Conservation (phyloP, 2,888 invertebrate species). For the Sacculina carcini region DNA sequence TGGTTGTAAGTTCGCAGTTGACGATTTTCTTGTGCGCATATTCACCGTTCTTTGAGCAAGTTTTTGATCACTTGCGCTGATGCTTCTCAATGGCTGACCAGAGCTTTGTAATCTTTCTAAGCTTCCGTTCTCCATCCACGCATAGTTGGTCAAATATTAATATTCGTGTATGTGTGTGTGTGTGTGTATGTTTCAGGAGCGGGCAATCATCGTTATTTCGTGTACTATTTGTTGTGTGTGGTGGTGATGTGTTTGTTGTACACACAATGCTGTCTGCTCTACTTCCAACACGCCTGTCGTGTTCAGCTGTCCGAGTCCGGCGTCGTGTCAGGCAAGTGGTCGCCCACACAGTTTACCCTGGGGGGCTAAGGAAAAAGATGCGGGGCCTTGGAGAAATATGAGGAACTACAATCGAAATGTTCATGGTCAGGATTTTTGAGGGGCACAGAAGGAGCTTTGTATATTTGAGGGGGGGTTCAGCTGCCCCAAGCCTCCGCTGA, state of each 20-base stretch:
- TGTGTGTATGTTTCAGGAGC: slow-evolving; percentile 28
- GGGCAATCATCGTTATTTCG: slow-evolving; percentile 28
- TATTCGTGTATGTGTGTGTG: neutral
- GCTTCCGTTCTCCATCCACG: neutral
- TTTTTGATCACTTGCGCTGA: too few relatives aligned
- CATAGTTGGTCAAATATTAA: neutral
- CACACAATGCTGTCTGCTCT: slow-evolving; percentile 13
- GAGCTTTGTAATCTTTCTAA: neutral
- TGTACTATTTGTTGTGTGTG: slow-evolving; percentile 13
- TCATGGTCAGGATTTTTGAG: too few relatives aligned
- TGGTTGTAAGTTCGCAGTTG: too few relatives aligned
- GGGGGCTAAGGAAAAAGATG: neutral
- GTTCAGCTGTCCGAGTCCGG: slow-evolving; percentile 10
- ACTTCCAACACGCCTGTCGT: slow-evolving; percentile 11
- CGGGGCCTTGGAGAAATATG: neutral
- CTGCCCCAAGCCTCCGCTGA: too few relatives aligned
- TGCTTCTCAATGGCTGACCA: too few relatives aligned
- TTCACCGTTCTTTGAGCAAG: too few relatives aligned
- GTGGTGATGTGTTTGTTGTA: slow-evolving; percentile 12
- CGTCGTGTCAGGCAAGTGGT: slow-evolving; percentile 11
- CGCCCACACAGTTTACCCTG: too few relatives aligned
- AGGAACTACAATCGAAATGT: too few relatives aligned
- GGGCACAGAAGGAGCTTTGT: too few relatives aligned
- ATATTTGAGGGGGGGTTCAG: too few relatives aligned
- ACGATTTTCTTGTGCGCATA: too few relatives aligned